Evolutionary conservation across 2,113 vertebrate genomes (phyloP).

Genomic region (Peromyscus polionotus): DNA sequence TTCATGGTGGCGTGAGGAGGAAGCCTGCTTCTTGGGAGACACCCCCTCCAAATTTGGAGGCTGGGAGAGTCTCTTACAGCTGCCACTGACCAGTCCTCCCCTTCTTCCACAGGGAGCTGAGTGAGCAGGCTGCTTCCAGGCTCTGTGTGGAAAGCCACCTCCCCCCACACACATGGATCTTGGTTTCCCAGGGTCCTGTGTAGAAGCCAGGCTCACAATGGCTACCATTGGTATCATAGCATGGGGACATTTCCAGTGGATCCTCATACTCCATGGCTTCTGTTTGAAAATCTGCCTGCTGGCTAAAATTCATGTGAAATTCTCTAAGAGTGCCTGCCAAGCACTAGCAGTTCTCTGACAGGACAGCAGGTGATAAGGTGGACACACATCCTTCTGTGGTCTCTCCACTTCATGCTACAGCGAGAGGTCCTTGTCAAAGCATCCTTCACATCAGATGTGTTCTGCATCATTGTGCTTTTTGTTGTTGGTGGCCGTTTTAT

Average conservation of each 20-base stretch:
- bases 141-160: not conserved
- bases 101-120: not conserved
- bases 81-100: not conserved
- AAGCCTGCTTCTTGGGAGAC: not conserved
- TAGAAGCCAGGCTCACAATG: not conserved
- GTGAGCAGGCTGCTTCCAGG: not conserved
- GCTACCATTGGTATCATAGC: not conserved
- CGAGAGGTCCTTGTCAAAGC: rapidly evolving
- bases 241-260: rapidly evolving
- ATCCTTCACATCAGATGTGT: not conserved
- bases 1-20: no score
- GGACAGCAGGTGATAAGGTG: not conserved
- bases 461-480: not conserved
- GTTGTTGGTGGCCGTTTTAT: not conserved
- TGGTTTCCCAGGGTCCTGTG: not conserved
- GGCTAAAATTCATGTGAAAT: not conserved
- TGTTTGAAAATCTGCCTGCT: not conserved
- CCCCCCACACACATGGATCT: not conserved
- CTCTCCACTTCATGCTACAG: not conserved
- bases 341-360: not conserved
- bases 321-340: rapidly evolving
- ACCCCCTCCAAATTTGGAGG: not conserved
- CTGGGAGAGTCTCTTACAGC: slow-evolving; percentile 43
- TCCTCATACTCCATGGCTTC: not conserved
- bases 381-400: not conserved